Base-by-base conservation (phyloP, 37 sponge, comb jelly and placozoan species). In the Oscarella lobularis region DNA sequence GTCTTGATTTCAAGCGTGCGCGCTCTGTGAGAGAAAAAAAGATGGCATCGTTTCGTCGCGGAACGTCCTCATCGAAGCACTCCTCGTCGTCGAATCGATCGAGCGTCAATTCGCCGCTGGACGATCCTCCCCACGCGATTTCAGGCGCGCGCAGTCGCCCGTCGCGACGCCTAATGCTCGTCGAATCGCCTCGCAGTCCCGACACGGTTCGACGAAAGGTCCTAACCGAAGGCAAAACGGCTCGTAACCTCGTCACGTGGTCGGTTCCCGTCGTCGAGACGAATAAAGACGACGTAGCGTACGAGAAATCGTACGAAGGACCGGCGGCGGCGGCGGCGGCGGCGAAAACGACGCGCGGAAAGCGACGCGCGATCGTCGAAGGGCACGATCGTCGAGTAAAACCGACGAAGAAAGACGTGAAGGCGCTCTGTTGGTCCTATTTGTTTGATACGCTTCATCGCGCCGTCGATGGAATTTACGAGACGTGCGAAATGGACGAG, bases 361-460 rank as follows among this genome's bases (percentile, higher is more conserved):
- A 20, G 9, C 14, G 60, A 27, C 14, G 20, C 20, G 60, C 60
- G 9, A 20, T 48, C 60, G n/a, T n/a, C n/a, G n/a, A n/a, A n/a
- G n/a, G n/a, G n/a, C n/a, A n/a, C n/a, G n/a, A n/a, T n/a, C n/a
- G n/a, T n/a, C n/a, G n/a, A n/a, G n/a, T n/a, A n/a, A n/a, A n/a
- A n/a, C 60, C 14, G 9, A 27, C 20, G 69, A 75, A 73, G 55
- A 60, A 34, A 35, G 77, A 92, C 79, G 55, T 85, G 73, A 86
- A 85, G 29, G 89, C 87, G 35, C 76, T 89, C 20, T 92, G 88
- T 79, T 92, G 93, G 93, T 85, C 86, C 34, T 92, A 92, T 78
- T 79, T 92, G 66, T 92, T 92, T 83, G 89, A 92, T 78, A 92
- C 87, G 68, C 84, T 92, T 2, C 86, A 88, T 35, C 67, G 93